Conservation (phyloP, 1,140 invertebrate genomes). For the Dendrolimus punctatus region DNA sequence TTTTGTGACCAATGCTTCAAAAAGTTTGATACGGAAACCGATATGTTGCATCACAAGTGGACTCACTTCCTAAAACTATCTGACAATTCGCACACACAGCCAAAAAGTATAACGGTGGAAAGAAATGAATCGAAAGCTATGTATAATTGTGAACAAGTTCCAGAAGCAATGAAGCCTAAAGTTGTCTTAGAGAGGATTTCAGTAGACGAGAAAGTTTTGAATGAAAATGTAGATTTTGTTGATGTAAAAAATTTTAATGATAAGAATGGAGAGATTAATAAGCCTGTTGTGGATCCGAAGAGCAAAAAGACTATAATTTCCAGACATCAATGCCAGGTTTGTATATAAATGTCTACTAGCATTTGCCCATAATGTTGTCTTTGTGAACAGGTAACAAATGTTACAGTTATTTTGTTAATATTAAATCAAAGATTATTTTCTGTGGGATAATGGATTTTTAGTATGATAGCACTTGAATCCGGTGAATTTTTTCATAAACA, state of each 20-base stretch:
- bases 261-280: conserved; percentile 18
- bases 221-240: conserved; percentile 8
- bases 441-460: too few relatives aligned
- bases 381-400: too few relatives aligned
- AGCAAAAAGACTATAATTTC: conserved; percentile 45
- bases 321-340: conserved; percentile 40
- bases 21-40: conserved; percentile 41
- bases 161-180: conserved; percentile 30
- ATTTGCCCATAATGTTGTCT: neutral
- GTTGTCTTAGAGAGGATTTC: conserved; percentile 31
- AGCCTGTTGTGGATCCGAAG: conserved; percentile 27
- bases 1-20: conserved; percentile 47
- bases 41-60: conserved; percentile 55
- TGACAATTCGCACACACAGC: conserved; percentile 26
- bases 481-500: too few relatives aligned
- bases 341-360: conserved; percentile 2
- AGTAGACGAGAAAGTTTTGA: conserved; percentile 4
- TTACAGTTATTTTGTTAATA: too few relatives aligned
- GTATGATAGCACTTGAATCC: too few relatives aligned
- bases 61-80: conserved; percentile 37
- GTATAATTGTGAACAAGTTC: conserved; percentile 35
- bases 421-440: too few relatives aligned
- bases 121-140: conserved; percentile 18
- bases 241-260: conserved; percentile 18
- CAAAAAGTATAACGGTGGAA: conserved; percentile 10